phyloP scores from a whole-genome alignment of 2,888 invertebrate species.

The Spialia ferax region DNA sequence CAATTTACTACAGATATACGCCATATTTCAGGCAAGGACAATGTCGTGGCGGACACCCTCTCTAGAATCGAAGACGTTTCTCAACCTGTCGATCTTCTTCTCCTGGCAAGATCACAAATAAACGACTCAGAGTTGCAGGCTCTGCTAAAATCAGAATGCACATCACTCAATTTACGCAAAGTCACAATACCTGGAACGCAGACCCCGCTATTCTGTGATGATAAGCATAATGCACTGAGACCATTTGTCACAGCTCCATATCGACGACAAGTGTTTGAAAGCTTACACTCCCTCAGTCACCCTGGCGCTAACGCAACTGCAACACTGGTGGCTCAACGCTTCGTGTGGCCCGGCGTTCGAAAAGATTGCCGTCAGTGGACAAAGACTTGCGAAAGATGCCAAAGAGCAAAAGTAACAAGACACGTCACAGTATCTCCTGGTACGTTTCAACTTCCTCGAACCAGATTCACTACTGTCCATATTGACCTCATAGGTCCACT shows the following conservation, averaged over 20 bases:
- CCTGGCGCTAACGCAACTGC: not conserved
- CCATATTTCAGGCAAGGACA: slow-evolving; percentile 9
- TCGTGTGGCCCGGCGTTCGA: not conserved
- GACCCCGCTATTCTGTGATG: not conserved
- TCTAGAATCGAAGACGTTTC: not conserved
- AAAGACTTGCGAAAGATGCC: too few species aligned
- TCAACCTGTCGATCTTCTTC: not conserved
- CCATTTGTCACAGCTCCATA: not conserved
- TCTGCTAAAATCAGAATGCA: not conserved
- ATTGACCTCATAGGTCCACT: too few species aligned
- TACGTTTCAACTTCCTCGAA: too few species aligned
- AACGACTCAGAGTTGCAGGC: not conserved
- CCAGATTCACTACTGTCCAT: not conserved
- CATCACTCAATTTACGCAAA: not conserved
- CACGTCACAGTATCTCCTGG: too few species aligned
- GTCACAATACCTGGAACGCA: slow-evolving; percentile 1
- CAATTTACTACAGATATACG: slow-evolving; percentile 42
- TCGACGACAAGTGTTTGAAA: not conserved
- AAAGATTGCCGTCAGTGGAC: too few species aligned
- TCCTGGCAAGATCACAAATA: not conserved
- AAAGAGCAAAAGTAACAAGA: too few species aligned
- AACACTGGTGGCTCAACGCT: not conserved
- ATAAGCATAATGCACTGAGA: not conserved
- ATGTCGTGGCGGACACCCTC: too few species aligned
- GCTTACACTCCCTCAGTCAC: not conserved